Evolutionary conservation across 2,888 invertebrate species (phyloP), one percentile per base, ranked within the genome.

Genomic region (Panopea generosa): DNA sequence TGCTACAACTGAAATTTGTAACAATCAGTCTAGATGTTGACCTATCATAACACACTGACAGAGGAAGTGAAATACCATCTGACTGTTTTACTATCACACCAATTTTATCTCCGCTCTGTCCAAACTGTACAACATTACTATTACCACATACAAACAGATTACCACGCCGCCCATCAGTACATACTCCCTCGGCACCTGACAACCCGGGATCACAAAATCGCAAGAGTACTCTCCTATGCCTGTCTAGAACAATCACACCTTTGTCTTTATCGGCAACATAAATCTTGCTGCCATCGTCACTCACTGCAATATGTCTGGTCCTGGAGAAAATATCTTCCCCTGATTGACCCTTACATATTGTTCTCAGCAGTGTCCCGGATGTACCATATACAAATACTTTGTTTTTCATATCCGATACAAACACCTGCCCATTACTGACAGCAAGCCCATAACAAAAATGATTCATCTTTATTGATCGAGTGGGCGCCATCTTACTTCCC

Each of bases 1-100:
- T n/a, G n/a, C 49, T 18, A 18, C 22, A 16, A 61, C 27, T 61
- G 26, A 18, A n/a, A n/a, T 47, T 9, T 60, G 60, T 22, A 16
- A 16, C 47, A 24, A 9, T 0, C 14, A 18, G 22, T 45, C 20
- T 45, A 9, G 14, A 20, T 6, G 43, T 43, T 14, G 26, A 16
- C 22, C 0, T 20, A 26, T 60, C 18, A 4, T 16, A 24, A n/a
- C 20, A 53, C 2, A 45, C 45, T 45, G 45, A 45, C 45, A 6
- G 16, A 3, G 45, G 45, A 4, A 9, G 16, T 4, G 6, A 3
- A 16, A 45, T 18, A 20, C 16, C 16, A 45, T 45, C 45, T 45
- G 20, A 16, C 45, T 45, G 45, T 4, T 16, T 45, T 20, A 4
- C n/a, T 18, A 45, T 20, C 45, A 45, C 45, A 45, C 45, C 45